Conservation (phyloP, 2,888 invertebrate species). For the Scrobipalpa atriplicella region DNA sequence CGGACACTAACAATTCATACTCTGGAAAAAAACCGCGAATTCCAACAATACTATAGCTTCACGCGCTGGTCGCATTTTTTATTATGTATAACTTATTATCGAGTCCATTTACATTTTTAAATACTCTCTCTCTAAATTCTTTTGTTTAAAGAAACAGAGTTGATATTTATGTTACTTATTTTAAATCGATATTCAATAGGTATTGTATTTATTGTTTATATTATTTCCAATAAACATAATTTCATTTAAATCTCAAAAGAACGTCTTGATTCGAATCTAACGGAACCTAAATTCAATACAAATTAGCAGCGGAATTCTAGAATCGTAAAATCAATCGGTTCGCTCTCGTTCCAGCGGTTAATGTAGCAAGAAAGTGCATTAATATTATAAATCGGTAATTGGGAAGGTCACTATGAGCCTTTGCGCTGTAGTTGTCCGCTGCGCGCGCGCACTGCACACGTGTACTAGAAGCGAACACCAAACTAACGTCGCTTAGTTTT, state of each 20-base stretch:
- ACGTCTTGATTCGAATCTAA: not conserved
- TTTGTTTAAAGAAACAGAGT: conserved; percentile 44
- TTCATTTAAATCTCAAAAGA: no score
- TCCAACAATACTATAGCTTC: not conserved
- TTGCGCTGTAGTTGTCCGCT: conserved; percentile 68
- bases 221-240: not conserved
- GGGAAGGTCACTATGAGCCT: conserved; percentile 72
- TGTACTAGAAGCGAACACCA: conserved; percentile 78
- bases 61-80: conserved; percentile 35
- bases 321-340: conserved; percentile 12
- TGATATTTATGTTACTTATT: conserved; percentile 14
- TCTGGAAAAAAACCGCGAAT: not conserved
- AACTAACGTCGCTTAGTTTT: conserved; percentile 74
- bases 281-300: not conserved
- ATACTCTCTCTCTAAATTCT: conserved; percentile 45
- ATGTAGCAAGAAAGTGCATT: conserved; percentile 80
- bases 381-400: conserved; percentile 79
- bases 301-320: conserved; percentile 7
- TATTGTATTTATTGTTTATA: not conserved
- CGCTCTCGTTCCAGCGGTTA: conserved; percentile 39
- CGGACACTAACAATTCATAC: not conserved
- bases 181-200: not conserved
- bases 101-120: conserved; percentile 22
- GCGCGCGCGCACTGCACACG: conserved; percentile 77
- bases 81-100: conserved; percentile 5